Percentiles rank a stretch among this genome's conserved stretches.
Evolutionary conservation across 2,888 invertebrate genomes (phyloP).

Genomic region (Teinopalpus imperialis): DNA sequence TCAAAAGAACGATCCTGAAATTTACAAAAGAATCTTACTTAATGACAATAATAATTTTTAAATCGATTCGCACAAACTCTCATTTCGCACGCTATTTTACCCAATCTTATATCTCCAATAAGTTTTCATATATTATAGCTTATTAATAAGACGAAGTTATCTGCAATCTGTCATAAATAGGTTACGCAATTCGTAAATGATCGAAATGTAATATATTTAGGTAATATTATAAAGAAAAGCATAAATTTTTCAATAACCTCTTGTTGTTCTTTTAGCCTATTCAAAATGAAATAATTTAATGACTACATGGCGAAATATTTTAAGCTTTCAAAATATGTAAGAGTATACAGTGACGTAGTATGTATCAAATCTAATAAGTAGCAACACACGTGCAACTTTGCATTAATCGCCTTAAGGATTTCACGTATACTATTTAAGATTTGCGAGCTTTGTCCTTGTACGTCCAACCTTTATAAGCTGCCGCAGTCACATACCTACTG

Average conservation of each 20-base stretch:
- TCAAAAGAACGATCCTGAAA: slow-evolving; percentile 63
- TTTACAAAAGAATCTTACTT: slow-evolving; percentile 10
- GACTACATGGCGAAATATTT: too few relatives aligned
- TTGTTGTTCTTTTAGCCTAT: too few relatives aligned
- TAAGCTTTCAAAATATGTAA: too few relatives aligned
- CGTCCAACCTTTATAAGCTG: slow-evolving; percentile 33
- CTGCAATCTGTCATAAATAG: slow-evolving; percentile 1
- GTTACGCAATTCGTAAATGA: slow-evolving; percentile 3
- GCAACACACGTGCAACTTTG: slow-evolving; percentile 19
- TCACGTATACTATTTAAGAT: slow-evolving; percentile 28
- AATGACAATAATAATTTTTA: too few relatives aligned
- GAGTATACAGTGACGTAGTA: too few relatives aligned
- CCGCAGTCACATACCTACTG: slow-evolving; percentile 17
- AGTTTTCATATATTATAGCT: neutral
- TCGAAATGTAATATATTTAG: too few relatives aligned
- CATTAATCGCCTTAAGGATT: slow-evolving; percentile 27
- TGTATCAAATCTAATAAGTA: slow-evolving; percentile 23
- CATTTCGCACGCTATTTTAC: too few relatives aligned
- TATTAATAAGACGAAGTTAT: slow-evolving; percentile 6
- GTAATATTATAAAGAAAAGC: too few relatives aligned
- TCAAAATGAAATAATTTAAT: too few relatives aligned
- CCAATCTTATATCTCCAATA: neutral
- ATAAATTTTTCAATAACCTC: too few relatives aligned
- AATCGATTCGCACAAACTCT: too few relatives aligned
- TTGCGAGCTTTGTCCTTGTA: slow-evolving; percentile 36